A percentile compares a stretch with the other conserved stretches of the same genome.
phyloP scores from a whole-genome alignment of 35 echinoderm and acorn worm genomes.

The Chiridota heheva region DNA sequence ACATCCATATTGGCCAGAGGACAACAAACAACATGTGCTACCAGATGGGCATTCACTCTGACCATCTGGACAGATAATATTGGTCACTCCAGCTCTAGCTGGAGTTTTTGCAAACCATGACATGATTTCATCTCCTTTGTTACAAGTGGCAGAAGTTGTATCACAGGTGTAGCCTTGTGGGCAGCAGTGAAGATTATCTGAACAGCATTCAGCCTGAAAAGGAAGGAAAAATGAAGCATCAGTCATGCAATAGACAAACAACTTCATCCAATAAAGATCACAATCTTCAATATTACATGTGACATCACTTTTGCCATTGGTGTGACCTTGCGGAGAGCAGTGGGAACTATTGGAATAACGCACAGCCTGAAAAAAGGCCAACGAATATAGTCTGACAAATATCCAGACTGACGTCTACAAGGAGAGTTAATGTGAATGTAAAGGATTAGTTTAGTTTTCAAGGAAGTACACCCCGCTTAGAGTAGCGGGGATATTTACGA shows the following conservation, averaged over 20 bases:
- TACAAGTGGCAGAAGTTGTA: conserved; percentile 26
- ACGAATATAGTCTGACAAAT: no score
- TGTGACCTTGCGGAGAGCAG: conserved; percentile 64
- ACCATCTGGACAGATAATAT: conserved; percentile 22
- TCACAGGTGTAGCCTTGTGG: conserved; percentile 60
- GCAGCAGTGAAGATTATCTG: conserved; percentile 69
- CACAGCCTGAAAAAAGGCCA: conserved; percentile 57
- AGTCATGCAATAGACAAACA: no score
- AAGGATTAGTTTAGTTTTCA: no score
- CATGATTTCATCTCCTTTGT: conserved; percentile 1
- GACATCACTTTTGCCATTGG: conserved; percentile 21
- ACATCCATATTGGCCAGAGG: conserved; percentile 32
- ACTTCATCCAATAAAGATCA: no score
- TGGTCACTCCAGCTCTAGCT: neutral
- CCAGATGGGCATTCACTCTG: conserved; percentile 37
- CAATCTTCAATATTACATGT: no score
- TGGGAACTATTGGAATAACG: conserved; percentile 62
- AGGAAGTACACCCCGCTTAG: no score
- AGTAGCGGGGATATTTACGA: no score
- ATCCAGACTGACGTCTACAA: no score
- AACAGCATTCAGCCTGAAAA: conserved; percentile 67
- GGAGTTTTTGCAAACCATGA: conserved; percentile 38
- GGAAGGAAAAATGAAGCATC: neutral
- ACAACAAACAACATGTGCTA: conserved; percentile 45
- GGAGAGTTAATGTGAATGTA: no score